Conservation (phyloP, 2,113 vertebrate genomes). For the Pachypanchax playfairii region DNA sequence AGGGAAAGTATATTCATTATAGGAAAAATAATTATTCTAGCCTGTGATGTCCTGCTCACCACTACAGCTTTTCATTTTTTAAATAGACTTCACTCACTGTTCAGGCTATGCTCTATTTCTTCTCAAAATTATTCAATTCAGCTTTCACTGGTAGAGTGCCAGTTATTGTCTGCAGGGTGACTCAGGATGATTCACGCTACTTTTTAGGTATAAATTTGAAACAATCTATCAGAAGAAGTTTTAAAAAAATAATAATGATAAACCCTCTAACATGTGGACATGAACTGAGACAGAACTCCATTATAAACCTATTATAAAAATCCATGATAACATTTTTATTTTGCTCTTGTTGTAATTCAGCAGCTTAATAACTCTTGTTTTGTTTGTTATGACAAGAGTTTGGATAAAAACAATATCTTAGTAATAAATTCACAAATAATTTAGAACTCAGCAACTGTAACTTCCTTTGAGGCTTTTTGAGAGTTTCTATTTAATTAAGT, state of each 20-base stretch:
- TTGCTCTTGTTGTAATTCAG: background rate
- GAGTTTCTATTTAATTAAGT: background rate
- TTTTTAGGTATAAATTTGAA: background rate
- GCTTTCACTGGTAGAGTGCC: slow-evolving; percentile 2
- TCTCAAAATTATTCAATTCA: slow-evolving; percentile 21
- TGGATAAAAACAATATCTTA: too few relatives aligned
- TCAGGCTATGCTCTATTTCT: slow-evolving; percentile 4
- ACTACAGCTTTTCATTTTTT: background rate
- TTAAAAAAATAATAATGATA: background rate
- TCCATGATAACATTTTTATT: background rate
- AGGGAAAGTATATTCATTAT: too few relatives aligned
- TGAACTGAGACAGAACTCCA: background rate
- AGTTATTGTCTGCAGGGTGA: slow-evolving; percentile 6
- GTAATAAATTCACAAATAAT: too few relatives aligned
- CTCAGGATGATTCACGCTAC: background rate
- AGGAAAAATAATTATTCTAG: background rate
- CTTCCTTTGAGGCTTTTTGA: background rate
- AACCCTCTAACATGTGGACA: background rate
- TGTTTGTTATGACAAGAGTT: too few relatives aligned
- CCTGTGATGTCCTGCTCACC: background rate
- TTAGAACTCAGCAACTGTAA: too few relatives aligned
- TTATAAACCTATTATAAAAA: background rate
- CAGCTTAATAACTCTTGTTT: too few relatives aligned
- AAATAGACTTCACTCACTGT: background rate
- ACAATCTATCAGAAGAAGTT: background rate